A percentile compares a stretch with the other conserved stretches of the same genome.
Conservation (phyloP, 2,113 vertebrate genomes). For the Chionodraco myersi region DNA sequence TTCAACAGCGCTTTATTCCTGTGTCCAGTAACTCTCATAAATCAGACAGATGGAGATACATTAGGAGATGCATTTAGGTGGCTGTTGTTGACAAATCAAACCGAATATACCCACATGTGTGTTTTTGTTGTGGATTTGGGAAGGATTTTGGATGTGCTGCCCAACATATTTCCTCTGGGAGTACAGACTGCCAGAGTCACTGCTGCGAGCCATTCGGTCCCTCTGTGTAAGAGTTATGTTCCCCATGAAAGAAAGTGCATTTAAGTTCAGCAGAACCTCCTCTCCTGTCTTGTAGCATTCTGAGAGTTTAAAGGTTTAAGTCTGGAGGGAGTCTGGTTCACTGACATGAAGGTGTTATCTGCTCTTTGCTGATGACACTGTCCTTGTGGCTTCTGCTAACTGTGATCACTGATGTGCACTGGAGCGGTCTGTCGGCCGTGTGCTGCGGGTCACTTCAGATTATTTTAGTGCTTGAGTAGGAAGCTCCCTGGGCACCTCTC, state of each 20-base stretch:
- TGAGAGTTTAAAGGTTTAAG: background rate
- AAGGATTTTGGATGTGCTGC: background rate
- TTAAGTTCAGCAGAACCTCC: background rate
- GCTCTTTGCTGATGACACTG: constrained; percentile 36
- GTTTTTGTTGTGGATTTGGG: constrained; percentile 29
- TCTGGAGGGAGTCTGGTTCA: constrained; percentile 31
- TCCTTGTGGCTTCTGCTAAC: constrained; percentile 28
- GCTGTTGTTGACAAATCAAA: constrained; percentile 4
- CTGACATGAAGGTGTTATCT: constrained; percentile 31
- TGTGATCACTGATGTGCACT: constrained; percentile 22
- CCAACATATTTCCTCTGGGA: constrained; percentile 8
- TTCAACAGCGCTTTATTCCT: constrained; percentile 9
- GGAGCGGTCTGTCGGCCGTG: constrained; percentile 23
- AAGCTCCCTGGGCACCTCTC: background rate
- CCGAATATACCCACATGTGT: constrained; percentile 3
- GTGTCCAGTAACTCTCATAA: constrained; percentile 8
- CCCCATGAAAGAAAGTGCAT: background rate
- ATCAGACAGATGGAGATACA: background rate
- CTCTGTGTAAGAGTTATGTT: background rate
- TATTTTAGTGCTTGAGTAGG: constrained; percentile 1
- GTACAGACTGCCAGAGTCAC: background rate
- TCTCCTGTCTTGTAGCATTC: background rate
- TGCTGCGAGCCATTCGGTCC: constrained; percentile 8
- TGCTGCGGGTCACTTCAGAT: constrained; percentile 1
- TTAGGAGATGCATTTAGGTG: constrained; percentile 9